Percentiles rank a stretch among this genome's conserved stretches.
Evolutionary conservation across 2,888 invertebrate genomes (phyloP).

Genomic region (Oconnorella tubifera): DNA sequence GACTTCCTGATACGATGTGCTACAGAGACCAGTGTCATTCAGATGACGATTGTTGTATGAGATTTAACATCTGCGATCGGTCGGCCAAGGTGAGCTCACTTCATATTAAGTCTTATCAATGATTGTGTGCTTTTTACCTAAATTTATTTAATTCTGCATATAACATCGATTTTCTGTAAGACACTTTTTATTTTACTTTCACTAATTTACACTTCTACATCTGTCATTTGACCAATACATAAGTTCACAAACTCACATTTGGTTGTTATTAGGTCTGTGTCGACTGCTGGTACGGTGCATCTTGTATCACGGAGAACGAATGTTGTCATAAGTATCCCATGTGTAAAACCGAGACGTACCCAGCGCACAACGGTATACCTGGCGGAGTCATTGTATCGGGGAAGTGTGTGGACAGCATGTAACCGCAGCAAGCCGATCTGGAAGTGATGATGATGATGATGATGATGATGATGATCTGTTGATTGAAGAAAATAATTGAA

Average conservation of each 20-base stretch:
- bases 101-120: no score
- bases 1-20: conserved; percentile 41
- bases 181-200: no score
- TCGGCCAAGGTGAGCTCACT: no score
- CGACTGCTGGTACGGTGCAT: conserved; percentile 51
- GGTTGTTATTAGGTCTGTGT: conserved; percentile 47
- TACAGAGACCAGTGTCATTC: conserved; percentile 42
- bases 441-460: no score
- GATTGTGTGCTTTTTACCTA: no score
- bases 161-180: no score
- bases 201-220: no score
- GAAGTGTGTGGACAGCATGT: conserved; percentile 6
- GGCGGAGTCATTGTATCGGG: background rate
- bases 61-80: conserved; percentile 47
- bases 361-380: background rate
- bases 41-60: conserved; percentile 44
- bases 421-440: background rate
- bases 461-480: no score
- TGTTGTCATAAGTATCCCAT: conserved; percentile 47
- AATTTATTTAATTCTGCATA: no score
- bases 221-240: no score
- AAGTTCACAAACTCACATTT: no score
- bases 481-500: no score
- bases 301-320: conserved; percentile 42
- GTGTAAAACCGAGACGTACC: conserved; percentile 31